Percentiles rank a stretch among this genome's conserved stretches.
These are phyloP conservation scores for Pterophyllum scalare DNA, from an alignment of 2,113 vertebrate species.

Conservation along the genomic window DNA sequence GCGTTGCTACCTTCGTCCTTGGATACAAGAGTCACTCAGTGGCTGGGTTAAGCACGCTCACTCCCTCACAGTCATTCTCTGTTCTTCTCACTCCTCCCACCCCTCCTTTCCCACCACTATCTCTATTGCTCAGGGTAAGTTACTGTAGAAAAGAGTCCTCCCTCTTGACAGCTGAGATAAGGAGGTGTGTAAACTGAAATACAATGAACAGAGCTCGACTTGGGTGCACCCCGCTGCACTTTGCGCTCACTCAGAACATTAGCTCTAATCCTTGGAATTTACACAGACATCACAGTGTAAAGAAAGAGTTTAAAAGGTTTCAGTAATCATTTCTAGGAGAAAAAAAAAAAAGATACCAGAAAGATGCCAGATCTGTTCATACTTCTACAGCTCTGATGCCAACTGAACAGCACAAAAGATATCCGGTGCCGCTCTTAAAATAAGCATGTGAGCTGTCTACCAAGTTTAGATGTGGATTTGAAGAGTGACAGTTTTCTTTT, in stretches of 20 bases:
- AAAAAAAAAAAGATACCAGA: neutral
- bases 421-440: conserved; percentile 62
- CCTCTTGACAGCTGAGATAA: conserved; percentile 69
- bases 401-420: conserved; percentile 15
- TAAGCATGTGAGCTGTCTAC: conserved; percentile 52
- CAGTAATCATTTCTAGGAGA: conserved; percentile 23
- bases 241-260: conserved; percentile 35
- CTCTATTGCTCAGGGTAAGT: conserved; percentile 61
- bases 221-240: conserved; percentile 32
- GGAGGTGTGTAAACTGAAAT: conserved; percentile 52
- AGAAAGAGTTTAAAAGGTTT: conserved; percentile 21
- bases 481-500: conserved; percentile 65
- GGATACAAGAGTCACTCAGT: conserved; percentile 83
- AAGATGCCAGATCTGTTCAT: neutral
- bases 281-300: conserved; percentile 10
- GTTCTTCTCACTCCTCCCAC: conserved; percentile 76
- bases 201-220: conserved; percentile 48
- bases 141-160: conserved; percentile 64
- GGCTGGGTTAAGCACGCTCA: conserved; percentile 60
- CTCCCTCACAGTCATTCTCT: conserved; percentile 74
- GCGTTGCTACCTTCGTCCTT: conserved; percentile 83
- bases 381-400: conserved; percentile 18
- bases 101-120: conserved; percentile 55
- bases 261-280: conserved; percentile 29
- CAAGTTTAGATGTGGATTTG: conserved; percentile 58